These are phyloP conservation scores for Rhizomys pruinosus DNA, from an alignment of 2,113 vertebrate species.

Conservation along the genomic window DNA sequence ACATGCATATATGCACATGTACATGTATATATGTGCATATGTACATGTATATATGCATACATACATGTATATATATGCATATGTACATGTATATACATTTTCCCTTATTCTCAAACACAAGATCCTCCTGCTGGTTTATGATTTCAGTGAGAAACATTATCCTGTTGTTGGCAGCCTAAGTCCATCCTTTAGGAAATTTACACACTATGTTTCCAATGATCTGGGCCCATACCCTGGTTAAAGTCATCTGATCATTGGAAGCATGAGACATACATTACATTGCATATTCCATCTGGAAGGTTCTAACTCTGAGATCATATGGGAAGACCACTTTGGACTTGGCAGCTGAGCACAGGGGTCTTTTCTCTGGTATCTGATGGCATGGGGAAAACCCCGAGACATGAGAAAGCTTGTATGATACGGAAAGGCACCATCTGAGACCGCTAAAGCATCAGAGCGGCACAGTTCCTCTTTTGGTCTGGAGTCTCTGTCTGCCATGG, in stretches of 20 bases:
- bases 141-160: background rate
- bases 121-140: background rate
- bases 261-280: background rate
- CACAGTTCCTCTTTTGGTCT: background rate
- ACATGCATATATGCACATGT: background rate
- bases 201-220: slow-evolving; percentile 17
- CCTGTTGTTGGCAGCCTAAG: background rate
- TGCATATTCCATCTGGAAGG: background rate
- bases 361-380: background rate
- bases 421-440: background rate
- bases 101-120: background rate
- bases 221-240: background rate
- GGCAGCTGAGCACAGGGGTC: background rate
- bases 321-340: background rate
- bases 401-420: background rate
- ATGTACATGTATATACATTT: background rate
- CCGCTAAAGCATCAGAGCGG: background rate
- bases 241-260: background rate
- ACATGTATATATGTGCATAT: background rate
- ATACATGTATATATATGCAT: background rate
- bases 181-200: background rate
- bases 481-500: background rate
- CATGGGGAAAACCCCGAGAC: background rate
- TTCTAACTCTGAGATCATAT: background rate
- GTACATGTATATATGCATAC: background rate